Percentiles rank a stretch among this genome's conserved stretches.
Conservation (phyloP, 1,140 invertebrate genomes). For the Lordiphosa collinella region DNA sequence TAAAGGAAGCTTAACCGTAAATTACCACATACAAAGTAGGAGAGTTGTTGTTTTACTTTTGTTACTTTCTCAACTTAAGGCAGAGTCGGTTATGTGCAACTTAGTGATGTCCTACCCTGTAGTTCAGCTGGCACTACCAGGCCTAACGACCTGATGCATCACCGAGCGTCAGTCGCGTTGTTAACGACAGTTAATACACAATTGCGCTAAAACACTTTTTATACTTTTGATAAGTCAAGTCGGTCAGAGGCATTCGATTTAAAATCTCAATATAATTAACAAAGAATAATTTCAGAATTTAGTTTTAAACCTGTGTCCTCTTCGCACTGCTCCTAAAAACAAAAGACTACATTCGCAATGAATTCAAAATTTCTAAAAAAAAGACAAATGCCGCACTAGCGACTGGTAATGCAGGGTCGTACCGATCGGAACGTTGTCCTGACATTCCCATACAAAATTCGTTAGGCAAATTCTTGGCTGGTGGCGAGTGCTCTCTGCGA, state of each 20-base stretch:
- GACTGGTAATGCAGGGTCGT: no score
- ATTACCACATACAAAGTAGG: conserved; percentile 27
- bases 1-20: conserved; percentile 78
- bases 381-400: conserved; percentile 78
- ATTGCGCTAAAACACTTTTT: conserved; percentile 70
- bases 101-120: no score
- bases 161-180: no score
- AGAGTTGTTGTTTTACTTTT: not conserved
- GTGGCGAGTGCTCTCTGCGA: no score
- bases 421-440: no score
- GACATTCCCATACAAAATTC: no score
- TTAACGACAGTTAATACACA: no score
- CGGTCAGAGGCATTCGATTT: conserved; percentile 73
- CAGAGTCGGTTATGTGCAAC: no score
- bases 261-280: conserved; percentile 59
- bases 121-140: no score
- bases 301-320: conserved; percentile 53
- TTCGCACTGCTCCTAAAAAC: conserved; percentile 8
- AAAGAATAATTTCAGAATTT: conserved; percentile 59
- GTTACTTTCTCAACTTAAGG: no score
- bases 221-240: conserved; percentile 75
- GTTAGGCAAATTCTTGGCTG: no score
- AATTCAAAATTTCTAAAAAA: conserved; percentile 73
- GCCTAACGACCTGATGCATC: no score
- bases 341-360: conserved; percentile 70